Conservation (phyloP, 1,140 invertebrate genomes). For the Drosophila eugracilis region DNA sequence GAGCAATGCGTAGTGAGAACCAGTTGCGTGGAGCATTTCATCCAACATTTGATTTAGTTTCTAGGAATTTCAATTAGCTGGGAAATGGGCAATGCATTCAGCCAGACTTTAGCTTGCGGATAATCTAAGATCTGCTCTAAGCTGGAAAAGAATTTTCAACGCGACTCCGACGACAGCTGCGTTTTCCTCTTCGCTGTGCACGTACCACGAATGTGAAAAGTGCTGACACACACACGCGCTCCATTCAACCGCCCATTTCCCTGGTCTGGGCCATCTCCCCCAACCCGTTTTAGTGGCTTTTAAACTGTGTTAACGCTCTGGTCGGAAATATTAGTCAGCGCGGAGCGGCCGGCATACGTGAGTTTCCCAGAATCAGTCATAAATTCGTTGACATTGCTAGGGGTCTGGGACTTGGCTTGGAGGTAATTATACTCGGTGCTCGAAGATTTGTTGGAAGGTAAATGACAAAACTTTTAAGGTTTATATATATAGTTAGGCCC, state of each 20-base stretch:
- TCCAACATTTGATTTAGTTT: slow-evolving; percentile 56
- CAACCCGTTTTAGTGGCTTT: slow-evolving; percentile 34
- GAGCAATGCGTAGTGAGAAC: slow-evolving; percentile 38
- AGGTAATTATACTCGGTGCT: slow-evolving; percentile 11
- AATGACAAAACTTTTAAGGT: neutral
- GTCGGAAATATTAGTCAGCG: slow-evolving; percentile 45
- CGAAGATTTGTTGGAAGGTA: neutral
- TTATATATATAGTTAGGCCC: neutral
- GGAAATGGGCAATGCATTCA: slow-evolving; percentile 43
- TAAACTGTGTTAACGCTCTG: slow-evolving; percentile 49
- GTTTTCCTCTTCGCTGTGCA: slow-evolving; percentile 37
- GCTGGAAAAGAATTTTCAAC: slow-evolving; percentile 41
- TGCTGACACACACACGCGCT: slow-evolving; percentile 32
- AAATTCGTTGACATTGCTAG: slow-evolving; percentile 45
- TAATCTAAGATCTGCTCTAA: slow-evolving; percentile 59
- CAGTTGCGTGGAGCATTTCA: slow-evolving; percentile 40
- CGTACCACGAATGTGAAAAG: slow-evolving; percentile 46
- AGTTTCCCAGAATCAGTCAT: slow-evolving; percentile 43
- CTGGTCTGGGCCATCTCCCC: neutral
- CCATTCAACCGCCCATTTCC: slow-evolving; percentile 10
- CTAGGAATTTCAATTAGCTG: slow-evolving; percentile 58
- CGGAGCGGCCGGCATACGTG: slow-evolving; percentile 18
- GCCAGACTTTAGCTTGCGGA: slow-evolving; percentile 34
- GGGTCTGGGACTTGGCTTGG: slow-evolving; percentile 15
- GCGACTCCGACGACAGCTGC: slow-evolving; percentile 39